phyloP scores from a whole-genome alignment of 2,888 invertebrate species.

The Calameuta idolon region DNA sequence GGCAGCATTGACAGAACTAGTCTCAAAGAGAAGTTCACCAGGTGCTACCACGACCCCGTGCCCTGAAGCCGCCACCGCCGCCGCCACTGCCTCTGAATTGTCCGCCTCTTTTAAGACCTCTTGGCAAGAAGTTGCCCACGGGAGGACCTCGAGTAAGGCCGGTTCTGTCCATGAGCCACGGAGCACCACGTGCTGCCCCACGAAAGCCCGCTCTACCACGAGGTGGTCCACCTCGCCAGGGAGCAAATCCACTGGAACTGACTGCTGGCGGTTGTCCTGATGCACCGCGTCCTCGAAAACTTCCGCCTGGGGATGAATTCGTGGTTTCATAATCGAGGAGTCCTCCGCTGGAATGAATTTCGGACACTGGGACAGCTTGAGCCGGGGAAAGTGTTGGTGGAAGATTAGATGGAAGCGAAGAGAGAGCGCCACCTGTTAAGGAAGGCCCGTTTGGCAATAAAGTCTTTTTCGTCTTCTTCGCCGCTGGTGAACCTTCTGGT shows the following conservation, averaged over 20 bases:
- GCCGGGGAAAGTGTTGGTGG: constrained; percentile 32
- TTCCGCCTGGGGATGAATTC: constrained; percentile 27
- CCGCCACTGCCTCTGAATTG: constrained; percentile 61
- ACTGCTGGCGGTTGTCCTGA: constrained; percentile 19
- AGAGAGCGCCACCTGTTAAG: constrained; percentile 19
- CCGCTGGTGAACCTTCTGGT: constrained; percentile 26
- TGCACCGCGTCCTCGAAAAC: constrained; percentile 45
- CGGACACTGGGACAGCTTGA: constrained; percentile 26
- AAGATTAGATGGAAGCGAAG: constrained; percentile 12
- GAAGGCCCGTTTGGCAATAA: constrained; percentile 49
- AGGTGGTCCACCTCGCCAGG: constrained; percentile 63
- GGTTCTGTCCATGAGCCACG: constrained; percentile 66
- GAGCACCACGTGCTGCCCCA: constrained; percentile 63
- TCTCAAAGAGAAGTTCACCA: constrained; percentile 39
- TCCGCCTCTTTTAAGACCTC: constrained; percentile 58
- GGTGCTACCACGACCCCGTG: constrained; percentile 53
- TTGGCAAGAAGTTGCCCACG: constrained; percentile 48
- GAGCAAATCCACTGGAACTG: constrained; percentile 50
- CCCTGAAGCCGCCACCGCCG: constrained; percentile 44
- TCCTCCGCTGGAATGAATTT: constrained; percentile 42
- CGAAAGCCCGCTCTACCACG: constrained; percentile 65
- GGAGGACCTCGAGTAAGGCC: constrained; percentile 46
- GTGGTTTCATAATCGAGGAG: constrained; percentile 50
- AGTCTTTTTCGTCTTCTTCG: constrained; percentile 40
- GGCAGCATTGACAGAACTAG: neutral